Conservation (phyloP, 1,140 invertebrate species). For the Trinorchestia longiramus region DNA sequence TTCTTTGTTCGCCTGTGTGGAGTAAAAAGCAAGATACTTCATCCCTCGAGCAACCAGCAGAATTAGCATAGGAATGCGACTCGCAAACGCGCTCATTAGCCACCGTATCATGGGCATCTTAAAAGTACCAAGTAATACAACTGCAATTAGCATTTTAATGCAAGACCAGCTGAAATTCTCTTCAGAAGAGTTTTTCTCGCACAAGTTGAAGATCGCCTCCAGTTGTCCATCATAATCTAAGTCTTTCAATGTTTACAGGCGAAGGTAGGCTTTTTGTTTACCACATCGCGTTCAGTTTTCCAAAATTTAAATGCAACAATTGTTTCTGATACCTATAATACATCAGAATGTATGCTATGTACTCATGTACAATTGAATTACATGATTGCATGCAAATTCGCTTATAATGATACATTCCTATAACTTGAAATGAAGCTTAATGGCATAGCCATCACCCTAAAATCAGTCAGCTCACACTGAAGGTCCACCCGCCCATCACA, state of each 20-base stretch:
- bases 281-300: not conserved
- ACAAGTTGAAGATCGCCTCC: not conserved
- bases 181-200: not conserved
- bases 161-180: not conserved
- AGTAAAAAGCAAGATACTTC: not conserved
- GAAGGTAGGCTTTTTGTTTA: not conserved
- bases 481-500: not conserved
- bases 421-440: not conserved
- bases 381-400: not conserved
- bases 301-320: not conserved
- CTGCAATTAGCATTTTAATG: slow-evolving; percentile 9
- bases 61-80: not conserved
- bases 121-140: slow-evolving; percentile 9
- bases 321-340: not conserved
- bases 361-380: not conserved
- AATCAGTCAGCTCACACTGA: not conserved
- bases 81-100: slow-evolving; percentile 5
- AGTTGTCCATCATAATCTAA: not conserved
- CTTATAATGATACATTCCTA: not conserved
- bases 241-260: not conserved
- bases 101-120: not conserved
- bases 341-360: not conserved
- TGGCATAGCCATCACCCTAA: not conserved
- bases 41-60: not conserved
- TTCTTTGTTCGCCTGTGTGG: not conserved